Evolutionary conservation across 2,797 vertebrate species (phyloP).

Genomic region (Halcyon smyrnensis): DNA sequence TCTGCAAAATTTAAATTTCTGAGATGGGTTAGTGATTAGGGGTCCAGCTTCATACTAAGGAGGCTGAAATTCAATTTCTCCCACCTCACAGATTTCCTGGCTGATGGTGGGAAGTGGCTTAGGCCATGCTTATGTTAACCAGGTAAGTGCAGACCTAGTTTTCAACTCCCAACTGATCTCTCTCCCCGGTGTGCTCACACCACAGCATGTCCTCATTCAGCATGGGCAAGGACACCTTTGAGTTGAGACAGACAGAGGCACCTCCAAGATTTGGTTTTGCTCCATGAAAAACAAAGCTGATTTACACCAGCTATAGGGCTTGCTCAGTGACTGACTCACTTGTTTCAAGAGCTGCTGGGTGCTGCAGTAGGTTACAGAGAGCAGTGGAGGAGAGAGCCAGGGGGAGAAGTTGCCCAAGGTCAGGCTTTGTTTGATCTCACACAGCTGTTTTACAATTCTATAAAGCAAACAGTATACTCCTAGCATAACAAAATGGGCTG

Average conservation of each 20-base stretch:
- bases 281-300: neutral
- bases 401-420: neutral
- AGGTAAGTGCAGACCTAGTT: neutral
- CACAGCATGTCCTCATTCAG: neutral
- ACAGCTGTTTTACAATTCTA: neutral
- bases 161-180: neutral
- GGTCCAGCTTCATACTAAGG: neutral
- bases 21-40: neutral
- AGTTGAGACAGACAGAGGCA: neutral
- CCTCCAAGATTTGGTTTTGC: neutral
- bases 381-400: neutral
- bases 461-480: neutral
- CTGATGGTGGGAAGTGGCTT: neutral
- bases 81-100: neutral
- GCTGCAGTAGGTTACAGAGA: neutral
- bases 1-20: conserved; percentile 22
- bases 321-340: accelerated
- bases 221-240: accelerated
- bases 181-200: accelerated
- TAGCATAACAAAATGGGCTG: neutral
- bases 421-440: neutral
- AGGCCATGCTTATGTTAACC: neutral
- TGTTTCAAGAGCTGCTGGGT: neutral
- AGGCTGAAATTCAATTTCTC: neutral
- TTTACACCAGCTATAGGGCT: neutral